Conservation (phyloP, 2,113 vertebrate genomes). For the Anguilla japonica region DNA sequence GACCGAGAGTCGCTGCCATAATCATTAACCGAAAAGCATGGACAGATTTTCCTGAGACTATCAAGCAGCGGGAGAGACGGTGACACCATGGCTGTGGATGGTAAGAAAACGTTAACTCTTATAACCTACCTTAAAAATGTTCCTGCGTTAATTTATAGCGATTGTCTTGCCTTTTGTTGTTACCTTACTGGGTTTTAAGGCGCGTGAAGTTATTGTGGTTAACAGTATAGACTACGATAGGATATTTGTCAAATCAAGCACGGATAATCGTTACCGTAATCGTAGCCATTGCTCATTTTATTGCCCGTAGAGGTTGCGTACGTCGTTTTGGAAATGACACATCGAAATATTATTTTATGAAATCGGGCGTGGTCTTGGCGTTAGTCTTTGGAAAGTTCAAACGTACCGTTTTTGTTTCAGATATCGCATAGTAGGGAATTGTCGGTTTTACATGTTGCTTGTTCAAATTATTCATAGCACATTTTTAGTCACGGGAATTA, state of each 20-base stretch:
- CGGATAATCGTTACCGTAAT: background rate
- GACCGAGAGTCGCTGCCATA: background rate
- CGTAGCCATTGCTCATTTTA: background rate
- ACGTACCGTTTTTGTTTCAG: background rate
- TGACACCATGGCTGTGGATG: background rate
- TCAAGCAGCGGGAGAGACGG: background rate
- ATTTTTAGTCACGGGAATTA: background rate
- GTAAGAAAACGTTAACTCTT: background rate
- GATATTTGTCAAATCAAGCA: background rate
- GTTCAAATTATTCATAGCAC: background rate
- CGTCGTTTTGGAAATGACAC: background rate
- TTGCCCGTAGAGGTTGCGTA: background rate
- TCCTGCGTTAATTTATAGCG: background rate
- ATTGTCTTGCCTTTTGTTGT: no score
- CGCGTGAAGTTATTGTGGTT: background rate
- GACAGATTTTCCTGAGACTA: background rate
- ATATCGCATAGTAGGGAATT: background rate
- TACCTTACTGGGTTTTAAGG: background rate
- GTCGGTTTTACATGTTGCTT: background rate
- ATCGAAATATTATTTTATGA: background rate
- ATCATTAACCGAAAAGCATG: background rate
- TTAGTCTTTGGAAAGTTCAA: background rate
- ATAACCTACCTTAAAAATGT: background rate
- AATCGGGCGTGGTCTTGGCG: background rate
- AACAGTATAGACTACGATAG: background rate